Conservation (phyloP, 2,113 vertebrate species). For the Phylloscopus trochilus region DNA sequence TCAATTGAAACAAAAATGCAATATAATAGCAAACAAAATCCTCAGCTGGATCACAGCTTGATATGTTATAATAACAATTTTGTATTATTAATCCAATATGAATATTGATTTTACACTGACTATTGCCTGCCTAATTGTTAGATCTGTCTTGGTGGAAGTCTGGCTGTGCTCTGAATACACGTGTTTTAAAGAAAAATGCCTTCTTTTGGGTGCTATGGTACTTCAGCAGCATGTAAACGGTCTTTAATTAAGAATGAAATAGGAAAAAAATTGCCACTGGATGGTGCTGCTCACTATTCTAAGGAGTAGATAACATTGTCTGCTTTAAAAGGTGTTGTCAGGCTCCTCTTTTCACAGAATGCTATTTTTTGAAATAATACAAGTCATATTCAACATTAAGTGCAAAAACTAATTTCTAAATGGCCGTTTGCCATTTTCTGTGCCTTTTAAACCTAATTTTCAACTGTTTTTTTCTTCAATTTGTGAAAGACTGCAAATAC, state of each 20-base stretch:
- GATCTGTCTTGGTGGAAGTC: neutral
- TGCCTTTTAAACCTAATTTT: slow-evolving; percentile 7
- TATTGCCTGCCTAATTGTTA: neutral
- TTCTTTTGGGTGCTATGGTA: neutral
- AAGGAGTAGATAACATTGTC: neutral
- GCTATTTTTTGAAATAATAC: neutral
- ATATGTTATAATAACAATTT: neutral
- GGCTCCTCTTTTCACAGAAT: neutral
- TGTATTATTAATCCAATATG: neutral
- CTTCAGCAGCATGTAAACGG: neutral
- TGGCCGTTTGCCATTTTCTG: neutral
- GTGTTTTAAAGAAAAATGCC: neutral
- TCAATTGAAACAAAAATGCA: neutral
- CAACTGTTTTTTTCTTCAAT: neutral
- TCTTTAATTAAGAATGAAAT: neutral
- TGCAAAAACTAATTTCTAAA: neutral
- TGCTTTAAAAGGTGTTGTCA: neutral
- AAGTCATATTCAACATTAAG: neutral
- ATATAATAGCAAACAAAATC: neutral
- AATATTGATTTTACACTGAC: neutral
- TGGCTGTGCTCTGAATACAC: neutral
- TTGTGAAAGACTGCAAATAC: neutral
- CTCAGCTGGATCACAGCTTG: neutral
- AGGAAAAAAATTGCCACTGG: slow-evolving; percentile 37
- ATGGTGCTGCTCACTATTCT: slow-evolving; percentile 54